Percentiles rank a stretch among this genome's conserved stretches.
These are phyloP conservation scores for Thunnus maccoyii DNA, from an alignment of 2,113 vertebrate species.

Conservation along the genomic window DNA sequence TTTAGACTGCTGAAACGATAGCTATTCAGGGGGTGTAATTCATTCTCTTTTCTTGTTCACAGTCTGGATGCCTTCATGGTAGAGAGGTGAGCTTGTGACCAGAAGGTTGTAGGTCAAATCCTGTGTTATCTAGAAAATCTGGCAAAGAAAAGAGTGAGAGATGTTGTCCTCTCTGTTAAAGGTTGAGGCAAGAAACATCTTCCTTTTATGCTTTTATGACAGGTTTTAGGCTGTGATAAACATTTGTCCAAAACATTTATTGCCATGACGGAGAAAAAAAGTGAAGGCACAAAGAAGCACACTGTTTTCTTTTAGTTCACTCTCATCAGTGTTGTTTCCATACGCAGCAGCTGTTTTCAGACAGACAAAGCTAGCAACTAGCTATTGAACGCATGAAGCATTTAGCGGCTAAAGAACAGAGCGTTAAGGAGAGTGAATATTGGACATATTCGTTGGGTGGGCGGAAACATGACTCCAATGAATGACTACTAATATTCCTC, in stretches of 20 bases:
- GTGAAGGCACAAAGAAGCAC: no score
- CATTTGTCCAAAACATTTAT: no score
- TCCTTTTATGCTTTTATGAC: no score
- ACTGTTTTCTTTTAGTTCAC: background rate
- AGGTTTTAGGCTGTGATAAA: no score
- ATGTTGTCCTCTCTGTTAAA: background rate
- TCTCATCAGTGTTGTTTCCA: conserved; percentile 4
- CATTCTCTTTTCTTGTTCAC: background rate
- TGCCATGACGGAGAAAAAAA: no score
- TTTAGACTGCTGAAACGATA: conserved; percentile 21
- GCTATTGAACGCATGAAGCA: no score
- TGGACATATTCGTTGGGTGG: no score
- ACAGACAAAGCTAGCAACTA: no score
- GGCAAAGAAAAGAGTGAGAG: background rate
- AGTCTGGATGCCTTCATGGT: background rate
- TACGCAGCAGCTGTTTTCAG: background rate
- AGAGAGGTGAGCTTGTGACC: background rate
- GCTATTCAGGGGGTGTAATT: background rate
- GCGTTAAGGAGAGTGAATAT: no score
- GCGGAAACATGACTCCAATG: no score
- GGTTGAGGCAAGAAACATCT: conserved; percentile 2
- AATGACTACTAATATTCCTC: no score
- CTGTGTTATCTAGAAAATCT: background rate
- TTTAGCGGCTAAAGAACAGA: no score
- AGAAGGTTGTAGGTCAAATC: background rate